These are phyloP conservation scores for Anastrepha ludens DNA, from an alignment of 1,140 invertebrate genomes.

Conservation along the genomic window DNA sequence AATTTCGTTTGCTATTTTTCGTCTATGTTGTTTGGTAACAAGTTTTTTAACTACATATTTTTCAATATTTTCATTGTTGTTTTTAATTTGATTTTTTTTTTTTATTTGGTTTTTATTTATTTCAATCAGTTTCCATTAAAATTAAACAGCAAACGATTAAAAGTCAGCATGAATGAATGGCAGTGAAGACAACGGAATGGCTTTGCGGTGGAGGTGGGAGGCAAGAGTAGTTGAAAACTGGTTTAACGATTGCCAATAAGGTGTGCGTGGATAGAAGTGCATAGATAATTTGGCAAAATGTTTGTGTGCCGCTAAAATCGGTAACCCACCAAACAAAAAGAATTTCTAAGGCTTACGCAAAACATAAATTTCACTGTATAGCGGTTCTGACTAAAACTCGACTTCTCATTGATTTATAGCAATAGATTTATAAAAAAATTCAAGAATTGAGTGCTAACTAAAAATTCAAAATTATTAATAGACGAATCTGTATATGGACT, in stretches of 20 bases:
- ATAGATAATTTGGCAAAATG: no score
- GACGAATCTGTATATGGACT: no score
- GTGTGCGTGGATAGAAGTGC: background rate
- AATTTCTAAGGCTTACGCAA: no score
- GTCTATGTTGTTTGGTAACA: background rate
- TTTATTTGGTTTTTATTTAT: background rate
- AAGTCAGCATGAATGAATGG: slow-evolving; percentile 27
- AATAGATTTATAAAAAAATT: no score
- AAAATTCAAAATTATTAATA: no score
- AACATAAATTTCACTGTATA: no score
- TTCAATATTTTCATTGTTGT: background rate
- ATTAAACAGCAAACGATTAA: background rate
- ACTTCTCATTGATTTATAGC: no score
- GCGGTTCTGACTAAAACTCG: no score
- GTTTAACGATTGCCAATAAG: background rate
- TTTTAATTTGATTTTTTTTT: background rate
- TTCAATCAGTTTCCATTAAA: background rate
- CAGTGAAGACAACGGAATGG: background rate
- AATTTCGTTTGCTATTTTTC: background rate
- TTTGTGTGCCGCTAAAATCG: no score
- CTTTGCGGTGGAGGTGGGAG: background rate
- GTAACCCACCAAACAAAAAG: no score
- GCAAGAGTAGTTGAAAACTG: background rate
- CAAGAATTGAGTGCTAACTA: no score
- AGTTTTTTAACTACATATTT: background rate